Evolutionary conservation across 2,797 vertebrate genomes (phyloP).

Genomic region (Myiotriccus ornatus): DNA sequence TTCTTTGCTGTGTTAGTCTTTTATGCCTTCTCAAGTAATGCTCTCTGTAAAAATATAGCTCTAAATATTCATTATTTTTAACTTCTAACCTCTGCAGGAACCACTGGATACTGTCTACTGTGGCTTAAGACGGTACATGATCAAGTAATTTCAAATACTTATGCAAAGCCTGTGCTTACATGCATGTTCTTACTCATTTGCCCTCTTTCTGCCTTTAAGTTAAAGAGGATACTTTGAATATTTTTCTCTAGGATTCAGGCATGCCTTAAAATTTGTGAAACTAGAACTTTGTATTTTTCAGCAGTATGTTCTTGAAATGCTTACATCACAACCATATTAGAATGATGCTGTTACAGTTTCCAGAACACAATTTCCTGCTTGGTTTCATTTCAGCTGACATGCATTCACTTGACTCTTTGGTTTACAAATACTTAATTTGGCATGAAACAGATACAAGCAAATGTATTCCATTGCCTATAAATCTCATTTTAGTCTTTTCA

Average conservation of each 20-base stretch:
- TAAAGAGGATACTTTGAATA: background rate
- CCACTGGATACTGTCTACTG: background rate
- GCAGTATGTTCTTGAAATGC: background rate
- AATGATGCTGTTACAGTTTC: background rate
- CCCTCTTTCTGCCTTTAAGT: background rate
- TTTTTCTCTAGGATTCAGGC: background rate
- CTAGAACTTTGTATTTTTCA: background rate
- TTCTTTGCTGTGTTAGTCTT: background rate
- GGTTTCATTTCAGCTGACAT: conserved; percentile 3
- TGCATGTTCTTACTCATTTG: conserved; percentile 20
- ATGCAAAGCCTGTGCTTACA: background rate
- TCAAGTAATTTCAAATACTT: background rate
- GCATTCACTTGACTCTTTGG: background rate
- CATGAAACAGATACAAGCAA: background rate
- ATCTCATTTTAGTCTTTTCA: background rate
- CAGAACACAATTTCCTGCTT: background rate
- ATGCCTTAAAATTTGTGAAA: background rate
- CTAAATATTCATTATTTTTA: conserved; percentile 4
- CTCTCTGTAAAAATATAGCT: background rate
- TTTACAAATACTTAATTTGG: conserved; percentile 30
- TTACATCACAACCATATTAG: background rate
- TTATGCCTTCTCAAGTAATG: background rate
- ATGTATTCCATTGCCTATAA: background rate
- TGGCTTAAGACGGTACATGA: background rate
- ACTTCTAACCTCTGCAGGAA: background rate